Percentiles rank a stretch among this genome's conserved stretches.
These are phyloP conservation scores for Helobdella robusta DNA, from an alignment of 2,888 invertebrate genomes.

Conservation along the genomic window DNA sequence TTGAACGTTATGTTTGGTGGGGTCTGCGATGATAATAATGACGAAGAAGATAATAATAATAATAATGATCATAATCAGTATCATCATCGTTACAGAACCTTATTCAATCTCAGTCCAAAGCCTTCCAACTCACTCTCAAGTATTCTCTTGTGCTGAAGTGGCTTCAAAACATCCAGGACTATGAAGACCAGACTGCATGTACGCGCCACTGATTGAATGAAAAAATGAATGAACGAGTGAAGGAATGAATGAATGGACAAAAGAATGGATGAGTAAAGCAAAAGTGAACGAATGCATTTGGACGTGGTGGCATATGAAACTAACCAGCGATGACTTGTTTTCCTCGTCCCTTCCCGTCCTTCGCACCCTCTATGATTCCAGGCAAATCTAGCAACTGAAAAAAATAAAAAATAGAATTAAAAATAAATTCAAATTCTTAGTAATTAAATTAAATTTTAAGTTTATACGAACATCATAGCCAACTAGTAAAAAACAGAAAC, in stretches of 20 bases:
- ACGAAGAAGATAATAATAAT: too few relatives aligned
- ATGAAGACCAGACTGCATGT: slow-evolving; percentile 97
- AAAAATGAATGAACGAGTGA: not conserved
- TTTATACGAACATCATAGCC: too few relatives aligned
- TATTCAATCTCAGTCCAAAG: slow-evolving; percentile 86
- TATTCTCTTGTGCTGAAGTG: slow-evolving; percentile 85
- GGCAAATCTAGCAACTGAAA: slow-evolving; percentile 85
- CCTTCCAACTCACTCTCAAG: slow-evolving; percentile 97
- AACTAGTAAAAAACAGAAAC: too few relatives aligned
- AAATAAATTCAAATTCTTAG: too few relatives aligned
- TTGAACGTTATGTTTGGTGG: slow-evolving; percentile 93
- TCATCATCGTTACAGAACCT: slow-evolving; percentile 45
- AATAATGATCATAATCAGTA: not conserved
- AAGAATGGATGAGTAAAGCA: not conserved
- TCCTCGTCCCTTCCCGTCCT: slow-evolving; percentile 97
- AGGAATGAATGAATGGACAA: not conserved
- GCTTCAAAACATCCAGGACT: slow-evolving; percentile 91
- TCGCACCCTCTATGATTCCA: slow-evolving; percentile 99
- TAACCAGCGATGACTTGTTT: slow-evolving; percentile 84
- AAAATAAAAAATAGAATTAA: slow-evolving; percentile 29
- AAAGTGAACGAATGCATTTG: not conserved
- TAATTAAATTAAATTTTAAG: too few relatives aligned
- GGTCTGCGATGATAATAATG: too few relatives aligned
- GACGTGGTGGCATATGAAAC: too few relatives aligned
- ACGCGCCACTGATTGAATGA: slow-evolving; percentile 64